These are phyloP conservation scores for Euclidia mi DNA, from an alignment of 2,888 invertebrate genomes.

Conservation along the genomic window DNA sequence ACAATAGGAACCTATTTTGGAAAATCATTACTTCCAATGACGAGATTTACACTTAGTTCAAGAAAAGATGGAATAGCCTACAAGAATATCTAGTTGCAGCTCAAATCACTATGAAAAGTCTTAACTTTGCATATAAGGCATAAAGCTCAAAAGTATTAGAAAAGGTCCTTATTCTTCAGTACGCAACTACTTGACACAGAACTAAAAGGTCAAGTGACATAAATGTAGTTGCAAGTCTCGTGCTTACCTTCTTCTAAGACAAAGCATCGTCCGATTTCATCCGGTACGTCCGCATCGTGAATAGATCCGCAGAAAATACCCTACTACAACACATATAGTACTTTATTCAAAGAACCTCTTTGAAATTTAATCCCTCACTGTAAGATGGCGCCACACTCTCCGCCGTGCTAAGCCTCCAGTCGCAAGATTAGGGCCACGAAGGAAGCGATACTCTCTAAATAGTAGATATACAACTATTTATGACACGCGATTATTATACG, in stretches of 20 bases:
- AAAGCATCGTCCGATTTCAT: slow-evolving; percentile 9
- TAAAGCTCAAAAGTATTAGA: too few relatives aligned
- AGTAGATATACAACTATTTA: slow-evolving; percentile 32
- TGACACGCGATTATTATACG: neutral
- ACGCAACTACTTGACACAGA: too few relatives aligned
- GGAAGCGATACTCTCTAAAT: slow-evolving; percentile 52
- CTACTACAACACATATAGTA: slow-evolving; percentile 31
- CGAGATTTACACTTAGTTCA: too few relatives aligned
- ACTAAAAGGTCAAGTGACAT: too few relatives aligned
- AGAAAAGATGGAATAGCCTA: too few relatives aligned
- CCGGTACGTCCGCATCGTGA: slow-evolving; percentile 5
- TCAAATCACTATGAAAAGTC: too few relatives aligned
- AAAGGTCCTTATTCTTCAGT: too few relatives aligned
- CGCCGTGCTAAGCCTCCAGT: slow-evolving; percentile 67
- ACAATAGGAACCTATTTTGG: too few relatives aligned
- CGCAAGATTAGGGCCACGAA: slow-evolving; percentile 65
- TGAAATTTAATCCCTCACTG: slow-evolving; percentile 73
- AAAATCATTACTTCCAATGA: too few relatives aligned
- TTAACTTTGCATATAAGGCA: too few relatives aligned
- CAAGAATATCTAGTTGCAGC: too few relatives aligned
- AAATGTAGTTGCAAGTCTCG: too few relatives aligned
- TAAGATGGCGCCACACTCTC: slow-evolving; percentile 71
- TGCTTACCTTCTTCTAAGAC: neutral
- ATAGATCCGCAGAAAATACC: slow-evolving; percentile 34
- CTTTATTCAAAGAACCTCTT: slow-evolving; percentile 67